Evolutionary conservation across 2,113 vertebrate genomes (phyloP).

Genomic region (Smithornis capensis): DNA sequence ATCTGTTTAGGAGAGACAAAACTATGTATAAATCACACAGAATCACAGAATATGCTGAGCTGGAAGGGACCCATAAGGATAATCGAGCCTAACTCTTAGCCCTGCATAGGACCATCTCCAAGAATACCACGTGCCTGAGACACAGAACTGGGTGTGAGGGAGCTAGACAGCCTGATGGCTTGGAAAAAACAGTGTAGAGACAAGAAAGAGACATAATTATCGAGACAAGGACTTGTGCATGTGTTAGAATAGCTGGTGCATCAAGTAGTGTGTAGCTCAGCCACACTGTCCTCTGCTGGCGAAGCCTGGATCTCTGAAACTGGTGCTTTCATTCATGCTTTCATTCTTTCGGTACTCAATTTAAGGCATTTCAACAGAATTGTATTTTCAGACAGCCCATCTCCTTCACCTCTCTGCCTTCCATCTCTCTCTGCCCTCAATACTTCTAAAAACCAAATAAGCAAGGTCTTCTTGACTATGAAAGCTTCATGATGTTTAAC

Average conservation of each 20-base stretch:
- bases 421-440: neutral
- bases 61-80: neutral
- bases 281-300: slow-evolving; percentile 21
- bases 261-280: neutral
- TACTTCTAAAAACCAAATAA: neutral
- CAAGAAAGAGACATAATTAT: neutral
- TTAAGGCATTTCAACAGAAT: neutral
- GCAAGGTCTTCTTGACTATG: neutral
- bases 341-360: neutral
- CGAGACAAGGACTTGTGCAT: neutral
- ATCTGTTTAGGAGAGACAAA: neutral
- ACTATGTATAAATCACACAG: neutral
- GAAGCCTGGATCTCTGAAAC: neutral
- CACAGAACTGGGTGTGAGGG: neutral
- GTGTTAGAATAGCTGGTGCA: neutral
- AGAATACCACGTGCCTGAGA: neutral
- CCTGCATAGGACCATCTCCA: neutral
- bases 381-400: neutral
- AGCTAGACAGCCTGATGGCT: neutral
- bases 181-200: neutral
- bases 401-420: neutral
- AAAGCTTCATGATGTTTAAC: neutral
- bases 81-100: neutral
- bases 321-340: neutral
- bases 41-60: neutral